A percentile compares a stretch with the other conserved stretches of the same genome.
Evolutionary conservation across 2,797 vertebrate species (phyloP).

Genomic region (Mus caroli): DNA sequence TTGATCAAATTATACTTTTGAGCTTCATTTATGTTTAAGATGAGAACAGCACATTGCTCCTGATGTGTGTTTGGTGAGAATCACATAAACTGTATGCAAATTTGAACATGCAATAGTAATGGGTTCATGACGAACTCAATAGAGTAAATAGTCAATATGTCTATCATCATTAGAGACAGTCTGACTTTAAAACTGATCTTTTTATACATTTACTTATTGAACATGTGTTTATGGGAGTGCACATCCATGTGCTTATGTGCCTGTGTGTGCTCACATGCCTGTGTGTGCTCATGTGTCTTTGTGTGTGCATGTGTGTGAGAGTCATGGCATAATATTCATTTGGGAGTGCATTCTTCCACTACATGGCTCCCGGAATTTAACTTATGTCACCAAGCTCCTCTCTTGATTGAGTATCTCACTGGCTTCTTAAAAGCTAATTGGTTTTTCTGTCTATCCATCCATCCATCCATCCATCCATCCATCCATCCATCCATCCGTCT

Average conservation of each 20-base stretch:
- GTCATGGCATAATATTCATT: background rate
- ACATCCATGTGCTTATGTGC: background rate
- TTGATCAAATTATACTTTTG: background rate
- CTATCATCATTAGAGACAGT: background rate
- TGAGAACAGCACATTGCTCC: background rate
- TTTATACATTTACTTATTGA: background rate
- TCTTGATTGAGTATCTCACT: background rate
- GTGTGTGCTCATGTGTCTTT: too few relatives aligned
- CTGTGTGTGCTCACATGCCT: too few relatives aligned
- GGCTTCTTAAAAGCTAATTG: background rate
- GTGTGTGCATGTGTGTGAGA: background rate
- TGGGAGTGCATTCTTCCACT: background rate
- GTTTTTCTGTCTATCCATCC: background rate
- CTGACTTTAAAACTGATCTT: background rate
- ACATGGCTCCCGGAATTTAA: background rate
- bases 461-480: too few relatives aligned
- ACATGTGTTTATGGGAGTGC: too few relatives aligned
- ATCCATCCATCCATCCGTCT: too few relatives aligned
- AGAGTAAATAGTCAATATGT: background rate
- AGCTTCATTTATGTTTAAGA: constrained; percentile 22
- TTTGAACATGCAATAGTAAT: background rate
- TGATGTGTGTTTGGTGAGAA: constrained; percentile 18
- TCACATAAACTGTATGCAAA: background rate
- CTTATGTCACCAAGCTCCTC: background rate
- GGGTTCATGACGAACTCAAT: background rate